Percentiles rank a stretch among this genome's conserved stretches.
Conservation (phyloP, 2,797 vertebrate genomes). For the Phalanger gymnotis region DNA sequence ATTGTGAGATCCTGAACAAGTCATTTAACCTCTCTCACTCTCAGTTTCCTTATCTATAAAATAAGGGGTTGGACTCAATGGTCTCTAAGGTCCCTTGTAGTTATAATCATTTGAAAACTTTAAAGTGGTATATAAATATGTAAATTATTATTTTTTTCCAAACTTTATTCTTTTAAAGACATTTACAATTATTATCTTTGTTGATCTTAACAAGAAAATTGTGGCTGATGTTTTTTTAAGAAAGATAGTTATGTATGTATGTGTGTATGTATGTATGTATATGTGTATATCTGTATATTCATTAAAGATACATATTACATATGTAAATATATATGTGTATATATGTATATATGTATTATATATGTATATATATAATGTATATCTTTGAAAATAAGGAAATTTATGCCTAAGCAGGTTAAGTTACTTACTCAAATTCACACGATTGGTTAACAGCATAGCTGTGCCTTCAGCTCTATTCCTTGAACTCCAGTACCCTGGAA, state of each 20-base stretch:
- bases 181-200: background rate
- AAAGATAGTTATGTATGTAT: background rate
- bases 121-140: background rate
- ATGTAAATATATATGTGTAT: background rate
- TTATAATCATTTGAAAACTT: background rate
- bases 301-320: background rate
- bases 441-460: background rate
- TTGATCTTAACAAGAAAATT: background rate
- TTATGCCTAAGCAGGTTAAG: background rate
- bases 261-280: background rate
- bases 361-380: background rate
- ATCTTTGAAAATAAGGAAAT: background rate
- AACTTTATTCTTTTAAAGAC: background rate
- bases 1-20: background rate
- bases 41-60: background rate
- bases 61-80: background rate
- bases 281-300: background rate
- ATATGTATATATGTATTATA: background rate
- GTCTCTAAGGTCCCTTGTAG: background rate
- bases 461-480: background rate
- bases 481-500: background rate
- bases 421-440: background rate
- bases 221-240: background rate
- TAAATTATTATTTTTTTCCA: background rate
- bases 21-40: background rate